phyloP scores from a whole-genome alignment of 2,113 vertebrate genomes.

The Ursus arctos region DNA sequence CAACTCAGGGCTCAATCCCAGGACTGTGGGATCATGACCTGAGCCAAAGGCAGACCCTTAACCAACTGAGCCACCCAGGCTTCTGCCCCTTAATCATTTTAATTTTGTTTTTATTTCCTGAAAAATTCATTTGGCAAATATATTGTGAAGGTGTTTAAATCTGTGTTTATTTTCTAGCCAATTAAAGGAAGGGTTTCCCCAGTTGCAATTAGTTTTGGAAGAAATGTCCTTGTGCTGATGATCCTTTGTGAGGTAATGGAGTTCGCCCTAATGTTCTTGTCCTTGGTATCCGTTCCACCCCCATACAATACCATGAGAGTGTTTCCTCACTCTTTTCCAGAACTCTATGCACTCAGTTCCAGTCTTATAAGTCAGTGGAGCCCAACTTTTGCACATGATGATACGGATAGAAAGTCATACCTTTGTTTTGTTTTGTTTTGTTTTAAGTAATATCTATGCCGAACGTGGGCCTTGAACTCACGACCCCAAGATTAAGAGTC shows the following conservation, averaged over 20 bases:
- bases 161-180: not conserved
- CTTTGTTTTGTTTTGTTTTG: not conserved
- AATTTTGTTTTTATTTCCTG: not conserved
- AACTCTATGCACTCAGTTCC: not conserved
- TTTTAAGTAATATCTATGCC: too few species aligned
- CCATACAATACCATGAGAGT: not conserved
- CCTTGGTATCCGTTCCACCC: not conserved
- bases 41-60: not conserved
- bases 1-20: not conserved
- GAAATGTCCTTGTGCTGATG: not conserved
- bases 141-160: slow-evolving; percentile 2
- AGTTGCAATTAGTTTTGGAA: not conserved
- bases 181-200: not conserved
- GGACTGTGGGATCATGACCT: not conserved
- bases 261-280: not conserved
- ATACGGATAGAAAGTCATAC: not conserved
- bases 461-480: not conserved
- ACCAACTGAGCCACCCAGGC: not conserved
- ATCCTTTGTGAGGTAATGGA: not conserved
- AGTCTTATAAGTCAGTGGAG: not conserved
- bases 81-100: not conserved
- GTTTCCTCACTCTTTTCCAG: not conserved
- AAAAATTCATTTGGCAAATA: not conserved
- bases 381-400: not conserved
- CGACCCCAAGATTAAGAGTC: not conserved